phyloP scores from a whole-genome alignment of 2,888 invertebrate genomes.

The Nephrotoma flavescens region DNA sequence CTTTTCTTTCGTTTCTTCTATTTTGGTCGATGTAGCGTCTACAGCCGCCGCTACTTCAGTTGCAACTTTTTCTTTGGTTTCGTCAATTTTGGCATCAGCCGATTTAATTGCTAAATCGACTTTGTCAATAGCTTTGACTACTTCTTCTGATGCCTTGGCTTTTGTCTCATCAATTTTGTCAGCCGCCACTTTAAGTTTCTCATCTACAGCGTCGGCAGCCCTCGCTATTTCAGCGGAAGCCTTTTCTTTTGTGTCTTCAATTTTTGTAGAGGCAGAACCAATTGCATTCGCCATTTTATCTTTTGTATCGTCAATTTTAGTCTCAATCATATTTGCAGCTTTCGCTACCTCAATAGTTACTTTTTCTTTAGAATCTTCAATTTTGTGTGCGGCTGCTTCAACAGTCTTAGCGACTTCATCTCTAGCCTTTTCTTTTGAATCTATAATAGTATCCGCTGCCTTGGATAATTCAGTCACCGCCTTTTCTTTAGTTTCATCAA shows the following conservation, averaged over 20 bases:
- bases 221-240: slow-evolving; percentile 4
- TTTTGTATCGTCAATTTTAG: neutral
- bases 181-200: neutral
- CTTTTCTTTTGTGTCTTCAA: slow-evolving; percentile 8
- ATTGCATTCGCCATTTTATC: neutral
- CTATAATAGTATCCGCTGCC: neutral
- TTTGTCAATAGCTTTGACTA: neutral
- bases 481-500: neutral
- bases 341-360: neutral
- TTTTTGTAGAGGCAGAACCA: neutral
- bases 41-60: neutral
- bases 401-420: neutral
- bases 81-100: neutral
- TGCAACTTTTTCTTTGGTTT: slow-evolving; percentile 7
- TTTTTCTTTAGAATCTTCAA: neutral
- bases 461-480: neutral
- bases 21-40: neutral
- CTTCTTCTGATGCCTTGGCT: neutral
- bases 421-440: neutral
- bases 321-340: neutral
- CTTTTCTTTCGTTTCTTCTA: slow-evolving; percentile 8
- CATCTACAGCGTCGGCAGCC: neutral
- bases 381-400: neutral
- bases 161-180: neutral
- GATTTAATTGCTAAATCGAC: neutral